Conservation (phyloP, 2,797 vertebrate genomes). For the Eospalax fontanierii region DNA sequence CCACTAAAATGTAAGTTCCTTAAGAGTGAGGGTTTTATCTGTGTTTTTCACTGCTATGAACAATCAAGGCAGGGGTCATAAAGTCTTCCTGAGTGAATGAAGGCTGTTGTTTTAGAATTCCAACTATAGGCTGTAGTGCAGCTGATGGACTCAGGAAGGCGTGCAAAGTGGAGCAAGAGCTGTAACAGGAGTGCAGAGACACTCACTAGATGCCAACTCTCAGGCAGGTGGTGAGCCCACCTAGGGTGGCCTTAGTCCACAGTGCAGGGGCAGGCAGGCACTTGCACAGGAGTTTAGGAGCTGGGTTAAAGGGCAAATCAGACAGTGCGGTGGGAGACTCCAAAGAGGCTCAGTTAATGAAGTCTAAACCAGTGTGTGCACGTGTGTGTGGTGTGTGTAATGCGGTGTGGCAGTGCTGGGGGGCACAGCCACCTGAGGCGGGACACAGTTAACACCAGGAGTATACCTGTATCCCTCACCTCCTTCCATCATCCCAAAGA, state of each 20-base stretch:
- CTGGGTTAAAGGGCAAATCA: background rate
- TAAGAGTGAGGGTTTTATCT: background rate
- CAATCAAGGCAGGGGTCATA: background rate
- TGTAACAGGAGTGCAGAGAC: rapidly evolving
- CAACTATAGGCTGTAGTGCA: background rate
- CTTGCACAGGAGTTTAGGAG: rapidly evolving
- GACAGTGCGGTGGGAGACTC: background rate
- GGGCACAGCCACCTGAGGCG: rapidly evolving
- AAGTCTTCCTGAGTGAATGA: background rate
- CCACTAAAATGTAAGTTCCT: background rate
- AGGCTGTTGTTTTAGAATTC: too few relatives aligned
- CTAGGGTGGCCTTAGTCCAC: background rate
- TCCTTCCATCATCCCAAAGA: background rate
- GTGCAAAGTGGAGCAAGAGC: background rate
- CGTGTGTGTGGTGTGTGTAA: too few relatives aligned
- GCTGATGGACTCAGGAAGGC: background rate
- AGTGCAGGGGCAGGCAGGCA: rapidly evolving
- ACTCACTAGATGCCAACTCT: rapidly evolving
- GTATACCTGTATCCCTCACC: background rate
- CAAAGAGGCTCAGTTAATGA: background rate
- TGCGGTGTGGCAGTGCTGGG: too few relatives aligned
- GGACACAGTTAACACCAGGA: rapidly evolving
- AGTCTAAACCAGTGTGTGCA: background rate
- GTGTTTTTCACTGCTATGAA: background rate
- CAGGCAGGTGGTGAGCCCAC: too few relatives aligned